Evolutionary conservation across 1,140 invertebrate species (phyloP).

Genomic region (Vanessa tameamea): DNA sequence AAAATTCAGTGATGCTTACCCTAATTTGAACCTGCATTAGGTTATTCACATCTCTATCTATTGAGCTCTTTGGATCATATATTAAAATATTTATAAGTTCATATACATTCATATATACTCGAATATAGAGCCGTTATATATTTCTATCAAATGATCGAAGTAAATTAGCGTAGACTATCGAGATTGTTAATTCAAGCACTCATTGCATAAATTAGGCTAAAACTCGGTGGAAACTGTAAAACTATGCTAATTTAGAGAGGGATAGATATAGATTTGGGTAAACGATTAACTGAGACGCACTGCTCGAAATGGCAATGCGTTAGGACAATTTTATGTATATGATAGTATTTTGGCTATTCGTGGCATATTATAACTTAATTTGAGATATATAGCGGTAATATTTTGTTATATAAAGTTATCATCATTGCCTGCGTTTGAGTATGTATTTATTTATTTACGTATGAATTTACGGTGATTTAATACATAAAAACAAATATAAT

Average conservation of each 20-base stretch:
- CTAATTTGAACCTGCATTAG: too few species aligned
- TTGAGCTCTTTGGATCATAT: too few species aligned
- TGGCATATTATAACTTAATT: background rate
- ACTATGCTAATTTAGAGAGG: conserved; percentile 39
- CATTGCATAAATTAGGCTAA: conserved; percentile 39
- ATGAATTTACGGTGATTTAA: too few species aligned
- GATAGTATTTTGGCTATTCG: background rate
- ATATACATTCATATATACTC: background rate
- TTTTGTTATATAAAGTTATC: background rate
- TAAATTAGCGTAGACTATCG: conserved; percentile 31
- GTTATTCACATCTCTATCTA: too few species aligned
- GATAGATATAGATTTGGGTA: conserved; percentile 28
- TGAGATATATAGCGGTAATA: background rate
- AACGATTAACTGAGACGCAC: conserved; percentile 37
- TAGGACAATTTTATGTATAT: conserved; percentile 11
- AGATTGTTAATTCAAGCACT: conserved; percentile 36
- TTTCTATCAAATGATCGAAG: conserved; percentile 24
- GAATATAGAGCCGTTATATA: background rate
- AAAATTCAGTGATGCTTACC: too few species aligned
- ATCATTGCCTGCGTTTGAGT: too few species aligned
- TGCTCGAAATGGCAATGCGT: conserved; percentile 25
- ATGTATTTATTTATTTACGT: too few species aligned
- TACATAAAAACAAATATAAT: too few species aligned
- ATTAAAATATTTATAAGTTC: too few species aligned
- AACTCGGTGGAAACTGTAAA: conserved; percentile 39